Evolutionary conservation across 2,797 vertebrate genomes (phyloP), one percentile per base, ranked within the genome.

Genomic region (Naso thynnoides): DNA sequence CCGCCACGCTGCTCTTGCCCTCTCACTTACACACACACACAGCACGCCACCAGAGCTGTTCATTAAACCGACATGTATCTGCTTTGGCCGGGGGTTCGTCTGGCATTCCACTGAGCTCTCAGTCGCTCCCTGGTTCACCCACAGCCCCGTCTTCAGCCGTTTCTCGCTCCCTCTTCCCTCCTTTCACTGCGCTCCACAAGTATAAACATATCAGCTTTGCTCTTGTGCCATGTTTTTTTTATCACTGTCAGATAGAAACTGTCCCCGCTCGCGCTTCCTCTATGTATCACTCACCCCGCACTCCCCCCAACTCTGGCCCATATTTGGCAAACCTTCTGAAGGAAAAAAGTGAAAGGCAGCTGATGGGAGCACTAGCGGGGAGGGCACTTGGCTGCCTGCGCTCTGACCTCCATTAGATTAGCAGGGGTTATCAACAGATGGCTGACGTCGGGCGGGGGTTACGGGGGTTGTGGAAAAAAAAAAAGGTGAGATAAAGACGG

Each of bases 351-450:
- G 85, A 89, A 79, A 81, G 79, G 24, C 47, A 24, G 67, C 9
- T 15, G 39, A 24, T 0, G 59, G 3, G 39, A 5, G 60, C 3
- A 52, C n/a, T 39, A 24, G 59, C 6, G 41, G 33, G 33, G 73
- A 84, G 72, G 83, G 78, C 74, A 76, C 81, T 82, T 78, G 76
- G 65, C 84, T 84, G 81, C 71, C 83, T 85, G 75, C 10, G 69
- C 66, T 31, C 68, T 88, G 92, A 93, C 91, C 91, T 90, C 81
- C 59, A 48, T n/a, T 76, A 88, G 92, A 90, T 93, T 90, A 91
- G 87, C 57, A 26, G 82, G 54, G 86, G 88, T 88, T 85, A 79
- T 89, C 86, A 87, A 79, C 91, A 92, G 91, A 93, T 91, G 89
- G 88, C 54, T 55, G 79, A 16, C 31, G 44, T 58, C 10, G 23